Base-by-base conservation (phyloP, 2,113 vertebrate species). In the Percopsis transmontana region DNA sequence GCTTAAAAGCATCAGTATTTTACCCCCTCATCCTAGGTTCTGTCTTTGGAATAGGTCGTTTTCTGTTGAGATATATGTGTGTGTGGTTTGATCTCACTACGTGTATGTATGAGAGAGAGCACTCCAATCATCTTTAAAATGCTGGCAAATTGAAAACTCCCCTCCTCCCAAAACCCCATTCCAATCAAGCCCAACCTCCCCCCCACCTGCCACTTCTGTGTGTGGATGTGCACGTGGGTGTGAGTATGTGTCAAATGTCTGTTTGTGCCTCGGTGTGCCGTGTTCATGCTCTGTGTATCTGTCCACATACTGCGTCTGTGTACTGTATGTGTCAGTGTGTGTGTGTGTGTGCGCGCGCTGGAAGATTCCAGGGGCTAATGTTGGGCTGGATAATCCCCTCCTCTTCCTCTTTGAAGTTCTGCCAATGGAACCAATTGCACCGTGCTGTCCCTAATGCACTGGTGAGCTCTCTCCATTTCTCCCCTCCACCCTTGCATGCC, bases 351-450 rank as follows among this genome's bases (percentile, higher is more conserved):
- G 64, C 60, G 67, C 61, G 48, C 71, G 54, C 50, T 82, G 56
- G 81, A 81, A 74, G 69, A 82, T 85, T 85, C 75, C 44, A 24
- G 64, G 66, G 87, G 75, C 80, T 89, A 85, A 77, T 84, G 77
- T 84, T 69, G 79, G 79, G 77, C 58, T 66, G 86, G 85, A 87
- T 86, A 83, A 83, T 74, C 78, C 63, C 59, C 80, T 70, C 67
- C 83, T 73, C 73, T 71, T 69, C 67, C 66, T 72, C 85, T 89
- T 89, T 89, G 87, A 90, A 85, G 87, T 86, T 72, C 77, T 89
- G 88, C 81, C 83, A 89, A 79, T 85, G 85, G 84, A 90, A 84
- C 83, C 40, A 89, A 89, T 87, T 82, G 74, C 76, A 71, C 85
- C 61, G 66, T 53, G 72, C 74, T 80, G 76, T 87, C 83, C 75